Evolutionary conservation across 2,113 vertebrate genomes (phyloP), one percentile per base, ranked within the genome.

Genomic region (Xenopus borealis): DNA sequence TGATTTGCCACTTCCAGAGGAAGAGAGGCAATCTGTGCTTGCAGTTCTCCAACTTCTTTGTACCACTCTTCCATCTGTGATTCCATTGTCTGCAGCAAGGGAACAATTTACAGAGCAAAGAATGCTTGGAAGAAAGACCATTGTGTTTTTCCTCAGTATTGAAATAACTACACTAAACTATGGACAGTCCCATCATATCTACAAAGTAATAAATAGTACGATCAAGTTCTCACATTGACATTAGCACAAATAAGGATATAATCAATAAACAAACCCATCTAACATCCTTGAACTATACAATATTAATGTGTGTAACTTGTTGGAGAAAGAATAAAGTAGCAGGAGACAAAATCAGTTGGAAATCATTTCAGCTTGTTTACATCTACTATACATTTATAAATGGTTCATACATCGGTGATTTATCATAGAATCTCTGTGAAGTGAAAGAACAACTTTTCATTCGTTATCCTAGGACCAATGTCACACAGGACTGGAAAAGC

Each of bases 11-110:
- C 90, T 81, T 94, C 91, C 81, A 90, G 88, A 0, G 94, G 92
- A 72, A 97, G 85, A 72, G 92, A 88, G 0, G 92, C 79, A 0
- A 92, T 89, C 89, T 94, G 92, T 6, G 82, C 89, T 85, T 96
- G 94, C 20, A 97, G 82, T 61, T 94, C 91, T 13, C 95, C 93
- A 65, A 92, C 94, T 85, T 97, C 95, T 72, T 90, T 86, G 81
- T 90, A 96, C 94, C 95, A 96, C 77, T 91, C 90, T 81, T 98
- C 94, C 90, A 96, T 92, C 82, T 97, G 95, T 0, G 82, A 84
- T 86, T 98, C 95, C 94, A 98, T 93, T 3, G 85, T 91, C 95
- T 98, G 86, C 7, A 27, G 62, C 13, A 27, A 69, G 30, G 10
- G 67, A 69, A 46, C n/a, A 61, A 61, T 30, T 40, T 20, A 57